Evolutionary conservation across 2,113 vertebrate species (phyloP).

Genomic region (Potamarius usumacintae): DNA sequence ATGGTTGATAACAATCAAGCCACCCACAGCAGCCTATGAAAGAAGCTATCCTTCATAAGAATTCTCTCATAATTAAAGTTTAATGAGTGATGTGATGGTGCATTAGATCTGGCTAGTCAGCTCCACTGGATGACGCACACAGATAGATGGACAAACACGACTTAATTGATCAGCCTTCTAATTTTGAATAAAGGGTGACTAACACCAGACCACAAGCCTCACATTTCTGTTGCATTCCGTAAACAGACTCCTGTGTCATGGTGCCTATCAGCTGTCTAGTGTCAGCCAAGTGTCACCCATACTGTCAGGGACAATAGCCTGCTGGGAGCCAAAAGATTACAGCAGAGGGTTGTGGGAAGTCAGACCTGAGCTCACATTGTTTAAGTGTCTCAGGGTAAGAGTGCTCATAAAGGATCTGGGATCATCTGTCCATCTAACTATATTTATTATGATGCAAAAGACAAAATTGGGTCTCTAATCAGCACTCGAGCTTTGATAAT

Average conservation of each 20-base stretch:
- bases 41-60: conserved; percentile 28
- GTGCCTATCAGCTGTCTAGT: conserved; percentile 73
- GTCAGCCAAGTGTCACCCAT: conserved; percentile 64
- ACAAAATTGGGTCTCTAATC: conserved; percentile 25
- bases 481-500: conserved; percentile 15
- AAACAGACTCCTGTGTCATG: conserved; percentile 71
- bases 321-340: conserved; percentile 33
- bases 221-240: conserved; percentile 69
- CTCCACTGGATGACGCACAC: background rate
- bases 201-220: conserved; percentile 48
- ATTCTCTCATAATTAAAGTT: conserved; percentile 46
- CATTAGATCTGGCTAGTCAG: conserved; percentile 21
- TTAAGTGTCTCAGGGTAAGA: conserved; percentile 19
- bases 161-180: conserved; percentile 42
- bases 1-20: conserved; percentile 33
- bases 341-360: conserved; percentile 33
- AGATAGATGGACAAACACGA: conserved; percentile 40
- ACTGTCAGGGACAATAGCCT: conserved; percentile 65
- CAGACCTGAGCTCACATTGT: background rate
- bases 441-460: conserved; percentile 25
- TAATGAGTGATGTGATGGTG: conserved; percentile 42
- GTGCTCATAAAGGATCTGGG: conserved; percentile 12
- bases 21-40: conserved; percentile 30
- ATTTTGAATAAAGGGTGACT: conserved; percentile 43
- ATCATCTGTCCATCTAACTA: conserved; percentile 12